Conservation (phyloP, 2,888 invertebrate genomes). For the Polymixis lichenea region DNA sequence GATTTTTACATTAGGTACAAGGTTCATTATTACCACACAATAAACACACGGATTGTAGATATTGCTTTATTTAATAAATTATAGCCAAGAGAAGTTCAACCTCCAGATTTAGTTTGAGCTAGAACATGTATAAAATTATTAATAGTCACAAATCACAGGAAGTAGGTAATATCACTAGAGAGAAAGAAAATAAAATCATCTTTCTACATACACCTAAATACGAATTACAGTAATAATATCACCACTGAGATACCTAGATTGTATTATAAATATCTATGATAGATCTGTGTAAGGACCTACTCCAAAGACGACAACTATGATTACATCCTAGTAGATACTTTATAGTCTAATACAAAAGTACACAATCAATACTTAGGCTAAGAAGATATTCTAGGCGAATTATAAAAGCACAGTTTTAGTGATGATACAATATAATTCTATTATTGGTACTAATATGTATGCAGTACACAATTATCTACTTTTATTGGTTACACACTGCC, state of each 20-base stretch:
- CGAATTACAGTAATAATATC: slow-evolving; percentile 81
- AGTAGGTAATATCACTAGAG: slow-evolving; percentile 82
- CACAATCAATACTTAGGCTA: slow-evolving; percentile 79
- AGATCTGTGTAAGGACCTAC: slow-evolving; percentile 53
- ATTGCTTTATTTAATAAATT: slow-evolving; percentile 88
- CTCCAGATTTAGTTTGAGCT: slow-evolving; percentile 82
- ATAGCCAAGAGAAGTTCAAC: slow-evolving; percentile 86
- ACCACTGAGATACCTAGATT: slow-evolving; percentile 77
- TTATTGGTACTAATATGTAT: slow-evolving; percentile 43
- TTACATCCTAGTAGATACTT: slow-evolving; percentile 62
- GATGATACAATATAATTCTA: slow-evolving; percentile 54
- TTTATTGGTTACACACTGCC: slow-evolving; percentile 63
- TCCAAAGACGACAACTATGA: slow-evolving; percentile 66
- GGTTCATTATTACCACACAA: slow-evolving; percentile 38
- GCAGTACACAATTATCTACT: slow-evolving; percentile 58
- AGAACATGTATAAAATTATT: slow-evolving; percentile 88
- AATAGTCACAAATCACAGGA: slow-evolving; percentile 89
- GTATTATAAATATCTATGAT: slow-evolving; percentile 58
- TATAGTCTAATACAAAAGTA: slow-evolving; percentile 71
- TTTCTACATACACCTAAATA: slow-evolving; percentile 79
- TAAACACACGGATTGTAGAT: slow-evolving; percentile 70
- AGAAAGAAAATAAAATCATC: slow-evolving; percentile 80
- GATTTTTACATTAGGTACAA: not conserved
- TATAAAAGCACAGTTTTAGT: slow-evolving; percentile 76
- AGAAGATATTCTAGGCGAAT: slow-evolving; percentile 77